Base-by-base conservation (phyloP, 2,797 vertebrate genomes). In the Argentina silus region DNA sequence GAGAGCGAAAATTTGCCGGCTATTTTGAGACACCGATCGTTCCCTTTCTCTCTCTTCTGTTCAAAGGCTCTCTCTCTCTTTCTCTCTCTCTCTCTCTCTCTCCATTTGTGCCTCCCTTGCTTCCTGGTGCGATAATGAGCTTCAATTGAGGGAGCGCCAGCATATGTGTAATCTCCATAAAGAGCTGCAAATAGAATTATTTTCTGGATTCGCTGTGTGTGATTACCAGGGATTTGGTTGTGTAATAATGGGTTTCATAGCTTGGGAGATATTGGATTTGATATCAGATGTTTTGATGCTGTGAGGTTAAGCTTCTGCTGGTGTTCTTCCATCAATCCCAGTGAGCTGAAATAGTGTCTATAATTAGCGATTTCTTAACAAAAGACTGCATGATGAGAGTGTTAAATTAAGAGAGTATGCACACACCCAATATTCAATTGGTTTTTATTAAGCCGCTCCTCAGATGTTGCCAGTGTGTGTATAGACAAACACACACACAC, bases 161-260 rank as follows among this genome's bases (percentile, higher is more conserved):
- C 63, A 57, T 69, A 56, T 75, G 19, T 53, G 27, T 78, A 72
- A 80, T 79, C 55, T 76, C 67, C 59, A 51, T 69, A 48, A 65
- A 70, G 69, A 67, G 71, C 57, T 62, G 53, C 53, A 74, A 73
- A 64, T 77, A 65, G 14, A 69, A 55, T 70, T 56, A 70, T 70
- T 67, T 61, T 23, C 45, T 44, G 14, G 67, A 72, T 48, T 50
- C 44, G 6, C 55, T 45, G 56, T 42, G 44, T 14, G 6, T 62
- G 55, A 61, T 67, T 60, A 51, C 66, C 50, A 44, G 23, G 55
- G 61, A 70, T 80, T 70, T 65, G 48, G 57, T 64, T 59, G 50
- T 17, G 27, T 74, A 60, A 80, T 67, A 23, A 53, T 55, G 19
- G 68, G 50, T 61, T 67, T 50, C 36, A 56, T 23, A 43, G 71